Percentiles rank a stretch among this genome's conserved stretches.
Conservation (phyloP, 2,797 vertebrate genomes). For the Sebastes trivittatus region DNA sequence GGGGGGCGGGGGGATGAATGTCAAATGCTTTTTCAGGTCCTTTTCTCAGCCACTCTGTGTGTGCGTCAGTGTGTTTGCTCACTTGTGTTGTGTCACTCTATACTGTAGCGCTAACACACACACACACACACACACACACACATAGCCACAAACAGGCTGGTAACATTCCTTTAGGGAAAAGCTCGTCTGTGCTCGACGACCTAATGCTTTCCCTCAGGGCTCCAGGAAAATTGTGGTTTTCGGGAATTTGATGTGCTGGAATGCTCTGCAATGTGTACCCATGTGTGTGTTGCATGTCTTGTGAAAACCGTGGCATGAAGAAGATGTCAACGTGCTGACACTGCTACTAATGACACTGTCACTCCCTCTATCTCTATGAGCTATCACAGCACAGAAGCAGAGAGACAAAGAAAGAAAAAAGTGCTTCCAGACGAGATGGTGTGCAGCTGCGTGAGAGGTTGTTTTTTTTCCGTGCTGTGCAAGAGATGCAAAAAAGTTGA, state of each 20-base stretch:
- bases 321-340: slow-evolving; percentile 31
- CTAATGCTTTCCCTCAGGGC: slow-evolving; percentile 26
- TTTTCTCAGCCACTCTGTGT: slow-evolving; percentile 20
- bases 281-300: neutral
- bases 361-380: slow-evolving; percentile 30
- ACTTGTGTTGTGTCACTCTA: slow-evolving; percentile 28
- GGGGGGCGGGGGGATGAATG: slow-evolving; percentile 21
- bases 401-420: slow-evolving; percentile 13
- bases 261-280: neutral
- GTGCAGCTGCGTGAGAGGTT: slow-evolving; percentile 29
- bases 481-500: slow-evolving; percentile 42
- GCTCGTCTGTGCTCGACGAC: slow-evolving; percentile 26
- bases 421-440: slow-evolving; percentile 20
- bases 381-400: slow-evolving; percentile 14
- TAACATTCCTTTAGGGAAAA: slow-evolving; percentile 50
- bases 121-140: slow-evolving; percentile 16
- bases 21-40: slow-evolving; percentile 50
- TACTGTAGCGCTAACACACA: neutral
- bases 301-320: slow-evolving; percentile 20
- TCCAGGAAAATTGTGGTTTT: slow-evolving; percentile 62
- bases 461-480: neutral
- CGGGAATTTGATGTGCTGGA: slow-evolving; percentile 27
- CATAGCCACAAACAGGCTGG: slow-evolving; percentile 29
- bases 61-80: slow-evolving; percentile 7
- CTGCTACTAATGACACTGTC: slow-evolving; percentile 46